Conservation (phyloP, 2,113 vertebrate genomes). For the Semnopithecus entellus region DNA sequence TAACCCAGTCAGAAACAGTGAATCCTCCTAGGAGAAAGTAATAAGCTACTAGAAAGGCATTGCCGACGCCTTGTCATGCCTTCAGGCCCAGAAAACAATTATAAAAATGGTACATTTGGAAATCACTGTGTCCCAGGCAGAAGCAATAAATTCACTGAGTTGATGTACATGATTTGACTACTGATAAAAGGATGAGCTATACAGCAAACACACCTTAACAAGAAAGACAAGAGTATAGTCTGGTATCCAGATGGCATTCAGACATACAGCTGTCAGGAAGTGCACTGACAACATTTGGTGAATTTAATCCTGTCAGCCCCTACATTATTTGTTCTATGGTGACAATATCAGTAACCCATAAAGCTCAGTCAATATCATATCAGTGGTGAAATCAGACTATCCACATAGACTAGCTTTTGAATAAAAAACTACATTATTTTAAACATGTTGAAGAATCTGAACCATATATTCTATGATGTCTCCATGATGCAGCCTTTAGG, state of each 20-base stretch:
- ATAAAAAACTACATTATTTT: not conserved
- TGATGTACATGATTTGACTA: slow-evolving; percentile 60
- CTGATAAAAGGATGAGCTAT: not conserved
- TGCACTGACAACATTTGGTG: not conserved
- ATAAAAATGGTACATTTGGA: slow-evolving; percentile 57
- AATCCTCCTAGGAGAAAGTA: slow-evolving; percentile 53
- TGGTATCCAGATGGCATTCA: slow-evolving; percentile 39
- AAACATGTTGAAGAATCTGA: not conserved
- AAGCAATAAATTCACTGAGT: slow-evolving; percentile 46
- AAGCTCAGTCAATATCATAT: not conserved
- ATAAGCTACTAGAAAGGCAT: slow-evolving; percentile 26
- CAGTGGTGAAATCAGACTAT: not conserved
- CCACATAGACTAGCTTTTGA: not conserved
- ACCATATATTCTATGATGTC: not conserved
- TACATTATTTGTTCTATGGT: not conserved
- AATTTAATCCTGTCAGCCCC: not conserved
- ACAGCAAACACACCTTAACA: not conserved
- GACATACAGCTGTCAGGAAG: not conserved
- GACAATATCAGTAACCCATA: not conserved
- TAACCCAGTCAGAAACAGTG: slow-evolving; percentile 59
- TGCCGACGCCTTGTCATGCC: not conserved
- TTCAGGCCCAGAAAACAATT: slow-evolving; percentile 72
- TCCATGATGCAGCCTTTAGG: not conserved
- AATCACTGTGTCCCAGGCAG: slow-evolving; percentile 52
- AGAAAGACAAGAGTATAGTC: slow-evolving; percentile 22